Evolutionary conservation across 2,797 vertebrate species (phyloP).

Genomic region (Coranthus polyacanthus): DNA sequence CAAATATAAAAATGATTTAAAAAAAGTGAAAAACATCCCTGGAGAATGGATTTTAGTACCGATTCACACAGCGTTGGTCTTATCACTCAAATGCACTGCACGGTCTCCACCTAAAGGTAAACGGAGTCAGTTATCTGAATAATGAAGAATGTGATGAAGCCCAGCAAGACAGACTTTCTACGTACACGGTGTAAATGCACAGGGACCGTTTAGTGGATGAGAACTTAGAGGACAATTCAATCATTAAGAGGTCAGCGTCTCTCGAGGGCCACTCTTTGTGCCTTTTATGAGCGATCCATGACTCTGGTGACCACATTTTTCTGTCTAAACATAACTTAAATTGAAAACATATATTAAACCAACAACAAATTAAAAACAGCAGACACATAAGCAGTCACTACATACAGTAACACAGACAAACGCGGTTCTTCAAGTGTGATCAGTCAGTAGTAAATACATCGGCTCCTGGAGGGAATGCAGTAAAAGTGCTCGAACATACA

Average conservation of each 20-base stretch:
- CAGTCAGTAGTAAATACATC: constrained; percentile 56
- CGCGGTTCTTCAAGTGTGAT: constrained; percentile 60
- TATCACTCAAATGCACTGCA: not conserved
- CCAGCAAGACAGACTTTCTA: not conserved
- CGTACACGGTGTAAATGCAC: not conserved
- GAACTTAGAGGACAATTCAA: not conserved
- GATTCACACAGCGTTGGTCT: not conserved
- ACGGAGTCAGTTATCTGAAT: not conserved
- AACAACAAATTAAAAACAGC: not conserved
- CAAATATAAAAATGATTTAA: not conserved
- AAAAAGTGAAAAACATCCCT: not conserved
- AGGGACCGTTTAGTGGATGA: not conserved
- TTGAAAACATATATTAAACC: constrained; percentile 17
- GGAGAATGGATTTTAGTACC: not conserved
- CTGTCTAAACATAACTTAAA: constrained; percentile 7
- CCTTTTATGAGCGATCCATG: constrained; percentile 15
- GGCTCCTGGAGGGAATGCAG: constrained; percentile 32
- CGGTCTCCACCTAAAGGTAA: not conserved
- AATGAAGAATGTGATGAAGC: not conserved
- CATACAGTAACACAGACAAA: constrained; percentile 11
- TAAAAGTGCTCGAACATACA: constrained; percentile 52
- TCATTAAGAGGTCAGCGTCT: not conserved
- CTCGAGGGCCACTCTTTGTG: not conserved
- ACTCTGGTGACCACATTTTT: constrained; percentile 8
- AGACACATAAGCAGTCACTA: constrained; percentile 18